phyloP scores from a whole-genome alignment of 2,797 vertebrate species.

The Rhadinocentrus ornatus region DNA sequence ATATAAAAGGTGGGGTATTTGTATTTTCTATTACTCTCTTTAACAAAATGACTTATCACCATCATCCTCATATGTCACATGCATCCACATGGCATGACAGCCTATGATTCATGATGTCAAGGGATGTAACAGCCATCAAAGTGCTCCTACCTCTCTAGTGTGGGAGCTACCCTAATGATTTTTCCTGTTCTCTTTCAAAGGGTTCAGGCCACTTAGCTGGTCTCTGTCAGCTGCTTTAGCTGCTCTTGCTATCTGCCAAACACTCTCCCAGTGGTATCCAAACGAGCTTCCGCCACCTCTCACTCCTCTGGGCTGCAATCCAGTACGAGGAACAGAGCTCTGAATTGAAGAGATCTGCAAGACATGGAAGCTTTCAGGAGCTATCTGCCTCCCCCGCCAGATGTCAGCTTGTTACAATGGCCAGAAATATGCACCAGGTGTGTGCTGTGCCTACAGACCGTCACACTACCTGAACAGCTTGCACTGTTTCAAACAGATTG shows the following conservation, averaged over 20 bases:
- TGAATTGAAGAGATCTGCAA: conserved; percentile 60
- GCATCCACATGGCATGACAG: conserved; percentile 32
- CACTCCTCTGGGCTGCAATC: conserved; percentile 51
- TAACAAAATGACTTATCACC: conserved; percentile 46
- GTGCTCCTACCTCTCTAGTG: conserved; percentile 44
- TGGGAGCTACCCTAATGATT: conserved; percentile 58
- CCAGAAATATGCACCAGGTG: conserved; percentile 39
- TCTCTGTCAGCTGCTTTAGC: conserved; percentile 40
- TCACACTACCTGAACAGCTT: conserved; percentile 2
- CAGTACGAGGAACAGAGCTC: conserved; percentile 51
- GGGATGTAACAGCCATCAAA: conserved; percentile 77
- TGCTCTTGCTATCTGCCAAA: conserved; percentile 54
- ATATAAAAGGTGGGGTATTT: conserved; percentile 42
- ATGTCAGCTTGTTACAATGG: conserved; percentile 50
- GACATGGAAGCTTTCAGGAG: conserved; percentile 62
- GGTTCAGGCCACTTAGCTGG: conserved; percentile 52
- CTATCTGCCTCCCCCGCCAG: conserved; percentile 63
- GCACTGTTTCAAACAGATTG: conserved; percentile 19
- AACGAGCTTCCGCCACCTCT: conserved; percentile 52
- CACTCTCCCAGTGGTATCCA: conserved; percentile 48
- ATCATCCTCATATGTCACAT: conserved; percentile 27
- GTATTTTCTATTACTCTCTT: conserved; percentile 47
- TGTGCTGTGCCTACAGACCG: conserved; percentile 15
- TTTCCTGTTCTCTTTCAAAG: conserved; percentile 45
- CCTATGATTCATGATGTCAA: conserved; percentile 72